These are phyloP conservation scores for Ashinkailepas kermadecensis DNA, from an alignment of 2,888 invertebrate species.

Conservation along the genomic window DNA sequence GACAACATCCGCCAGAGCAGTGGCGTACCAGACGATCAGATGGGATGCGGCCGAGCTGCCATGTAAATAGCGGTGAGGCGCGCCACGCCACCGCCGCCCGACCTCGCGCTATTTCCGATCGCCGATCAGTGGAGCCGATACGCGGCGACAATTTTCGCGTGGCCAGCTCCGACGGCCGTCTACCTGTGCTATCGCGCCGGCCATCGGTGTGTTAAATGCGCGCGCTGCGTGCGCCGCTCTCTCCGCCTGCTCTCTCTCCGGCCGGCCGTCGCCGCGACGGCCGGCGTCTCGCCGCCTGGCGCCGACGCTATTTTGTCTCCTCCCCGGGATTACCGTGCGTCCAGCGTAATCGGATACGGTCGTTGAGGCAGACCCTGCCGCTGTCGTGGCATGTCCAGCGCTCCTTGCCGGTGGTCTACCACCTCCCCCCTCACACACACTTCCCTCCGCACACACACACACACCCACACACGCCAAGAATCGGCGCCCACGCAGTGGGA, in stretches of 20 bases:
- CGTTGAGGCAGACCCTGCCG: no score
- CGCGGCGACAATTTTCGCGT: background rate
- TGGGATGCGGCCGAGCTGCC: background rate
- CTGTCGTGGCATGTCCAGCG: no score
- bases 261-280: background rate
- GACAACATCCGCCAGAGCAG: background rate
- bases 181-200: background rate
- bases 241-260: background rate
- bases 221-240: background rate
- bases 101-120: background rate
- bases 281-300: background rate
- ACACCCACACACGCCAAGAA: no score
- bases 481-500: no score
- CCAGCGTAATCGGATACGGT: no score
- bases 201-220: background rate
- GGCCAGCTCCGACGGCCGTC: background rate
- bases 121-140: background rate
- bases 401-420: no score
- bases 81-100: background rate
- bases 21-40: background rate
- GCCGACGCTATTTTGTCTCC: background rate
- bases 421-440: no score
- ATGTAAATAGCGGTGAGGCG: background rate
- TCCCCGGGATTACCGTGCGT: background rate
- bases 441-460: no score